phyloP scores from a whole-genome alignment of 2,888 invertebrate species.

The Zhengitettix transpicula region DNA sequence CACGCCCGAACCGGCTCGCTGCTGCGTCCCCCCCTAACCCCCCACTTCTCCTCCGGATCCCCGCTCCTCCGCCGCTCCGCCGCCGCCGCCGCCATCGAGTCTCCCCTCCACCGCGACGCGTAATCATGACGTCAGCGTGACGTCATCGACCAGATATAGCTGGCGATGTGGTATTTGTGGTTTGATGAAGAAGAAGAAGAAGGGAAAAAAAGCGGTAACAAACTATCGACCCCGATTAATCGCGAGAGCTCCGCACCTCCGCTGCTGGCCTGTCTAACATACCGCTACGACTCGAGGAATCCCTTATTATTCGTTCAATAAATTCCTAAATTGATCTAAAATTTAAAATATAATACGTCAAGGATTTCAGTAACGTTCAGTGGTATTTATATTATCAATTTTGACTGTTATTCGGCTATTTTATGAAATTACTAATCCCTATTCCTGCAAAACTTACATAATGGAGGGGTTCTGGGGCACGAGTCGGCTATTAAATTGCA shows the following conservation, averaged over 20 bases:
- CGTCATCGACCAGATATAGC: constrained; percentile 15
- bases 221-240: neutral
- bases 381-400: no score
- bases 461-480: no score
- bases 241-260: constrained; percentile 15
- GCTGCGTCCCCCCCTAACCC: constrained; percentile 14
- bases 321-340: no score
- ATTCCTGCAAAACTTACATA: no score
- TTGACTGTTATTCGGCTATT: no score
- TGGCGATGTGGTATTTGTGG: constrained; percentile 1
- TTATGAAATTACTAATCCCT: no score
- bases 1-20: constrained; percentile 22
- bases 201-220: neutral
- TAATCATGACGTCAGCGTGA: constrained; percentile 15
- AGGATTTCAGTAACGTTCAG: no score
- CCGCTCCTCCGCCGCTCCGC: constrained; percentile 9
- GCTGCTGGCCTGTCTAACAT: neutral
- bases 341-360: no score
- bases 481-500: no score
- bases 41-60: constrained; percentile 5
- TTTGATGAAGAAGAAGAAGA: neutral
- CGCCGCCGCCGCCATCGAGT: constrained; percentile 5
- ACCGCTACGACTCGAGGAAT: no score
- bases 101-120: constrained; percentile 6
- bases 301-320: no score